Percentiles rank a stretch among this genome's conserved stretches.
Evolutionary conservation across 2,797 vertebrate species (phyloP).

Genomic region (Crenuchus spilurus): DNA sequence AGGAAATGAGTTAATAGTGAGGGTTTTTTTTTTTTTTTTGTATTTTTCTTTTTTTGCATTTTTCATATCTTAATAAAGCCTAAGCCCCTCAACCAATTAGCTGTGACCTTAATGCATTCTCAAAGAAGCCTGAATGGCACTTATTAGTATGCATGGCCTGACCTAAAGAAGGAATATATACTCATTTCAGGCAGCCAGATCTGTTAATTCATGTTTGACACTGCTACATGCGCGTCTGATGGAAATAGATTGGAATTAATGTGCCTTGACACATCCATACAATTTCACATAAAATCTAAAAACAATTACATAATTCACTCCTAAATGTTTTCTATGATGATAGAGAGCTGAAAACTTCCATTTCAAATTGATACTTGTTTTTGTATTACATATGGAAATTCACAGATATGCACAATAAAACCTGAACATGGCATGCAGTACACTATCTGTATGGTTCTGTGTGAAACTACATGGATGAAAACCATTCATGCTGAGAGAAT

Average conservation of each 20-base stretch:
- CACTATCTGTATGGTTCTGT: not conserved
- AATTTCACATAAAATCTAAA: slow-evolving; percentile 12
- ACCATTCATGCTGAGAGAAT: slow-evolving; percentile 17
- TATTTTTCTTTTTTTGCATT: not conserved
- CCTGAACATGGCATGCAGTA: not conserved
- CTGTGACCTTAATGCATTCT: slow-evolving; percentile 46
- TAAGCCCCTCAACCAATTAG: slow-evolving; percentile 39
- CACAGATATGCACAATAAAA: not conserved
- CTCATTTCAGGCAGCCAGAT: slow-evolving; percentile 34
- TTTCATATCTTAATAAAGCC: slow-evolving; percentile 34
- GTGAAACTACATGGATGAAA: slow-evolving; percentile 21
- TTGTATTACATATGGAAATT: too few relatives aligned
- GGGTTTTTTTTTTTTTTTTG: not conserved
- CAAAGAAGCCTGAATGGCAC: slow-evolving; percentile 29
- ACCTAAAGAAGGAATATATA: slow-evolving; percentile 5
- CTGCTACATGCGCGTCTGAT: slow-evolving; percentile 24
- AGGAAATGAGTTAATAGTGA: slow-evolving; percentile 7
- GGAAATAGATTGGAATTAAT: slow-evolving; percentile 32
- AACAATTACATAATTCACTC: slow-evolving; percentile 18
- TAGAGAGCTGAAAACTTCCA: not conserved
- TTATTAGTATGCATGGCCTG: slow-evolving; percentile 41
- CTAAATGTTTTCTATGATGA: slow-evolving; percentile 3
- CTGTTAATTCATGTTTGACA: slow-evolving; percentile 43
- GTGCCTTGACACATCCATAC: slow-evolving; percentile 8
- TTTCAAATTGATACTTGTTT: too few relatives aligned